phyloP scores from a whole-genome alignment of 2,888 invertebrate species.

The Mesochorus sp. region DNA sequence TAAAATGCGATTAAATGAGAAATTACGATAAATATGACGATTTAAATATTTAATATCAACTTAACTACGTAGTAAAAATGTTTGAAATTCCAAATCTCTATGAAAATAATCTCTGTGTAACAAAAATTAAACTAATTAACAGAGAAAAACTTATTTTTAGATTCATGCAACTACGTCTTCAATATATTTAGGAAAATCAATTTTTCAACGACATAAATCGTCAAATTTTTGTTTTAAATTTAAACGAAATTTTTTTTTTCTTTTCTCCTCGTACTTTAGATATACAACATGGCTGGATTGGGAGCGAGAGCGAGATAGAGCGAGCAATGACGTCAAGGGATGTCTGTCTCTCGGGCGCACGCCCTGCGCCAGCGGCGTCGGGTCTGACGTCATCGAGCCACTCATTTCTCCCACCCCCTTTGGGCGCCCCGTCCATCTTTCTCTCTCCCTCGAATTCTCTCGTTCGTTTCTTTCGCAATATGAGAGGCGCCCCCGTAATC shows the following conservation, averaged over 20 bases:
- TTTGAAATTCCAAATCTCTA: too few species aligned
- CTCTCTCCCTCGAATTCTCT: background rate
- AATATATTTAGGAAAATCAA: slow-evolving; percentile 5
- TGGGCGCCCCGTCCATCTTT: background rate
- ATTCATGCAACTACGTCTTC: too few species aligned
- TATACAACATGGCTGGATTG: background rate
- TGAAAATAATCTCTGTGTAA: too few species aligned
- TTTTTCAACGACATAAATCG: slow-evolving; percentile 36
- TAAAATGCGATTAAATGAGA: too few species aligned
- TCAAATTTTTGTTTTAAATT: slow-evolving; percentile 25
- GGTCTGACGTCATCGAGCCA: slow-evolving; percentile 64
- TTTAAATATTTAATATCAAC: too few species aligned
- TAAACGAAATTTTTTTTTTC: slow-evolving; percentile 13
- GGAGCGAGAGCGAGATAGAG: background rate
- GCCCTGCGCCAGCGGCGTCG: slow-evolving; percentile 57
- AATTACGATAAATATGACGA: too few species aligned
- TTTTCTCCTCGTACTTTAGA: background rate
- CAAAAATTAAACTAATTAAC: too few species aligned
- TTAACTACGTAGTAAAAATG: too few species aligned
- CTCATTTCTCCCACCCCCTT: slow-evolving; percentile 25
- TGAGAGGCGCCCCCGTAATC: slow-evolving; percentile 22
- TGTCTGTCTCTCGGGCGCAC: slow-evolving; percentile 57
- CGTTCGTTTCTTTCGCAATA: slow-evolving; percentile 19
- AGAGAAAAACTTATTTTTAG: too few species aligned
- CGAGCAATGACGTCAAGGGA: slow-evolving; percentile 58